Percentiles rank a stretch among this genome's conserved stretches.
These are phyloP conservation scores for Fukomys damarensis DNA, from an alignment of 2,113 vertebrate species.

Conservation along the genomic window DNA sequence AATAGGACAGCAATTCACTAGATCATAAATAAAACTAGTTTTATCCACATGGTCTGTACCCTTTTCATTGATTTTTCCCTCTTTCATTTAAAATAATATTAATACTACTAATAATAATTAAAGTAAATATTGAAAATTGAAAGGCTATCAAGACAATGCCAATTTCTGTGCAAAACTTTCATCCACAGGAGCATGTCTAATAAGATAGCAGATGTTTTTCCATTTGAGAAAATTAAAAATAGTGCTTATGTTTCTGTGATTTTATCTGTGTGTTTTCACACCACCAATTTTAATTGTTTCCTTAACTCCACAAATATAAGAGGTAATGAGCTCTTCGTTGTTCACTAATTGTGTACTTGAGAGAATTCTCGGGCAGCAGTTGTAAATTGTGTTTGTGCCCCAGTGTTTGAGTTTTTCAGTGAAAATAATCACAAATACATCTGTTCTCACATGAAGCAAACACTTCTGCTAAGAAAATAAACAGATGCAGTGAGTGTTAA, in stretches of 20 bases:
- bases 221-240: conserved; percentile 75
- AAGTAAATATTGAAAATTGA: background rate
- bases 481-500: conserved; percentile 82
- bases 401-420: conserved; percentile 84
- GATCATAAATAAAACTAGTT: background rate
- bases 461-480: conserved; percentile 85
- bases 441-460: conserved; percentile 86
- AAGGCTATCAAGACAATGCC: background rate
- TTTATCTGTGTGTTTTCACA: conserved; percentile 66
- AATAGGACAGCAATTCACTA: background rate
- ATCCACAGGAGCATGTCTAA: background rate
- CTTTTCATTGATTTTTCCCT: background rate
- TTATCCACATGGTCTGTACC: background rate
- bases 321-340: conserved; percentile 86
- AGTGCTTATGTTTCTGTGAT: conserved; percentile 48
- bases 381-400: conserved; percentile 86
- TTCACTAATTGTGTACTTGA: conserved; percentile 87
- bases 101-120: background rate
- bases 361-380: conserved; percentile 82
- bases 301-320: conserved; percentile 83
- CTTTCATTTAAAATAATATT: conserved; percentile 7
- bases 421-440: conserved; percentile 88
- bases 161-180: background rate
- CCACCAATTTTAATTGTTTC: conserved; percentile 83
- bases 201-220: conserved; percentile 56